Base-by-base conservation (phyloP, 2,888 invertebrate species). In the Dione juno region DNA sequence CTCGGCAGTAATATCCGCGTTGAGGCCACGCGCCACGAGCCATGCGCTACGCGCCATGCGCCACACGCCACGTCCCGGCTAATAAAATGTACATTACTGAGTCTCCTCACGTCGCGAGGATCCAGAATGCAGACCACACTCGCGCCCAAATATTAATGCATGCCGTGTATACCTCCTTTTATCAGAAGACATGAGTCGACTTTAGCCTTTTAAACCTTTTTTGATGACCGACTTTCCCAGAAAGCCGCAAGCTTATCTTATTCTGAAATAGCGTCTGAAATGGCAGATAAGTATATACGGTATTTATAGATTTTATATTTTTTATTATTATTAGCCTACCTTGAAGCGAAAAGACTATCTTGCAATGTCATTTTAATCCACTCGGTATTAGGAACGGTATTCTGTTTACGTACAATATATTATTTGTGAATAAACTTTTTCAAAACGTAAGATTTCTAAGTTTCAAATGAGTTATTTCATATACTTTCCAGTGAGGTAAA, bases 61-160 rank as follows among this genome's bases (percentile, higher is more conserved):
- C n/a, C n/a, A n/a, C n/a, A n/a, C 41, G 65, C 52, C 50, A n/a
- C 52, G 65, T 53, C 65, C 65, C 43, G 61, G 37, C 63, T 64
- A 67, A 61, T 67, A 67, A 59, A 64, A 57, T 16, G 69, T 54
- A 69, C 43, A 21, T 69, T 61, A 8, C n/a, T 16, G 21, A 69
- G 64, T 69, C 69, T 1, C 19, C 63, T 45, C 69, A 69, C 69
- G 69, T 69, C 63, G 53, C 19, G 40, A 40, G 54, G 53, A 54
- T 54, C 43, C 54, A 57, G 63, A 41, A 64, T 64, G 69, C 63
- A 43, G 54, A 43, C 67, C 67, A 61, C 61, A 68, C 54, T 28
- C 54, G 69, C 69, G 48, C 45, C 63, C 53, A 61, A 64, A 69
- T 64, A 69, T 64, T 64, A 69, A 57, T 53, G 54, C 61, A 61